Evolutionary conservation across 2,888 invertebrate species (phyloP).

Genomic region (Ennomos quercinarius): DNA sequence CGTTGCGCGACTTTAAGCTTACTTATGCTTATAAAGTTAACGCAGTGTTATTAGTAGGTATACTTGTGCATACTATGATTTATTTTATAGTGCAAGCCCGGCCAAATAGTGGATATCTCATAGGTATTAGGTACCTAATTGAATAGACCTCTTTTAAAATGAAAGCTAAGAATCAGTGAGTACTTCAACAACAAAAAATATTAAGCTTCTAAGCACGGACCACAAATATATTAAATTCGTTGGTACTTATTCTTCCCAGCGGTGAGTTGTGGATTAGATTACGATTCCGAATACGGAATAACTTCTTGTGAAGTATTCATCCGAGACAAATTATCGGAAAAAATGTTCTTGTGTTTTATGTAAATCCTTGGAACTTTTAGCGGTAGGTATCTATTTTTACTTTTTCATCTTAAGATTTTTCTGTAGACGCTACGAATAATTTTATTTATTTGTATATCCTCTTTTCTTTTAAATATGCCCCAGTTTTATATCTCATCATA

Average conservation of each 20-base stretch:
- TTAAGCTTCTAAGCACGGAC: neutral
- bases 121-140: no score
- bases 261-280: slow-evolving; percentile 28
- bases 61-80: no score
- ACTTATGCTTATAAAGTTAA: no score
- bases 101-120: no score
- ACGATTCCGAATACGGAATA: slow-evolving; percentile 29
- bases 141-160: neutral
- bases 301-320: slow-evolving; percentile 29
- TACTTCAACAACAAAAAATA: neutral
- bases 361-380: slow-evolving; percentile 20
- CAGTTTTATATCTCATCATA: no score
- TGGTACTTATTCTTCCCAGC: slow-evolving; percentile 20
- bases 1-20: no score
- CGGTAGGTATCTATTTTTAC: slow-evolving; percentile 13
- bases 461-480: no score
- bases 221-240: slow-evolving; percentile 18
- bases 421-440: neutral
- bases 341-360: slow-evolving; percentile 29
- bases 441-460: no score
- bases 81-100: no score
- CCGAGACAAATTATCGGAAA: slow-evolving; percentile 31
- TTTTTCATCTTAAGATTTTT: neutral
- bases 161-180: no score
- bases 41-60: no score